Evolutionary conservation across 2,113 vertebrate species (phyloP).

Genomic region (Lanius ludovicianus): DNA sequence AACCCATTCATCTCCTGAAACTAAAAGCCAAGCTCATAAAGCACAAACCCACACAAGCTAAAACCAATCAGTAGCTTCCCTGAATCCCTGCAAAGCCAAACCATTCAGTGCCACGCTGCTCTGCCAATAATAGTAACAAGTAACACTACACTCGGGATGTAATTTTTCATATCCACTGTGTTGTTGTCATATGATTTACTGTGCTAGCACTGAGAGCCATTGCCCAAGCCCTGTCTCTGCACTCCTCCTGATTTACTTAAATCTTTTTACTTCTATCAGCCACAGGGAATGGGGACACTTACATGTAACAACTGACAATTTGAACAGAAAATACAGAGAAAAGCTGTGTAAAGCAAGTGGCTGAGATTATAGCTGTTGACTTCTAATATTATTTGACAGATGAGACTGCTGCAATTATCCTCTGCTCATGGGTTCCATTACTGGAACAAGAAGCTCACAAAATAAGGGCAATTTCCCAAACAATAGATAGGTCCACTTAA

Average conservation of each 20-base stretch:
- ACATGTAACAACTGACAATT: constrained; percentile 83
- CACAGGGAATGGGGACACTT: constrained; percentile 78
- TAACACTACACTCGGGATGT: constrained; percentile 39
- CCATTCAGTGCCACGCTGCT: neutral
- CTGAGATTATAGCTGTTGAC: constrained; percentile 88
- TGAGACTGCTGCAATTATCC: constrained; percentile 89
- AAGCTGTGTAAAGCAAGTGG: constrained; percentile 80
- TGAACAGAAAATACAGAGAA: constrained; percentile 78
- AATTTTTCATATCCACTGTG: constrained; percentile 69
- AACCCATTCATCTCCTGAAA: constrained; percentile 10
- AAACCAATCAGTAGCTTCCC: constrained; percentile 47
- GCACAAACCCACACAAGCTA: constrained; percentile 32
- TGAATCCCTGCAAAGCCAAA: constrained; percentile 26
- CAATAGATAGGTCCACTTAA: constrained; percentile 92
- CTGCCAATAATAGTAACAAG: constrained; percentile 72
- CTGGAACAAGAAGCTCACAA: constrained; percentile 85
- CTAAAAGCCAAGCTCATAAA: constrained; percentile 23
- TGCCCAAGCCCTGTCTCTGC: constrained; percentile 39
- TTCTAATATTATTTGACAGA: constrained; percentile 93
- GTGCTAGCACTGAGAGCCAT: constrained; percentile 27
- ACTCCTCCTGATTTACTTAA: constrained; percentile 79
- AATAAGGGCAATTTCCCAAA: constrained; percentile 94
- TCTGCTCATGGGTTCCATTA: constrained; percentile 91
- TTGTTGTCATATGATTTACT: constrained; percentile 67
- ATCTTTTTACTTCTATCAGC: constrained; percentile 78